A percentile compares a stretch with the other conserved stretches of the same genome.
Conservation (phyloP, 2,113 vertebrate species). For the Cheirogaleus medius region DNA sequence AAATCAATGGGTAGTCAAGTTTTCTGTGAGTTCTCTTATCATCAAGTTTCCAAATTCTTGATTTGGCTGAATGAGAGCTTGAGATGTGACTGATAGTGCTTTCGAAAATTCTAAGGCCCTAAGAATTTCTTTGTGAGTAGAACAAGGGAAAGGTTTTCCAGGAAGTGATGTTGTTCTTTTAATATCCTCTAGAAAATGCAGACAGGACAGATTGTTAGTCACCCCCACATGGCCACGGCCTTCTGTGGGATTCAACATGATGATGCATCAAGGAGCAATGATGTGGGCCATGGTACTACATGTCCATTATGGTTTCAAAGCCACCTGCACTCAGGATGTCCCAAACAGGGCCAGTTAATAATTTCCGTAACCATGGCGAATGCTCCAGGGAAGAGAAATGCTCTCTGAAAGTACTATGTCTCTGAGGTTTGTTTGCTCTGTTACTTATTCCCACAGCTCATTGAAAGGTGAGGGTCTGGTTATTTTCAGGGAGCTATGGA, state of each 20-base stretch:
- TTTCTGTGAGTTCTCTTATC: background rate
- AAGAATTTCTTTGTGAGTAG: background rate
- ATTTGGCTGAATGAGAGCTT: background rate
- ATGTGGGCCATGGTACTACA: fast-evolving
- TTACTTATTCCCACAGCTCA: background rate
- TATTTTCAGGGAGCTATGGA: background rate
- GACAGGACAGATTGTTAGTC: background rate
- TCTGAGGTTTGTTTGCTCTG: background rate
- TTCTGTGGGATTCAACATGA: background rate
- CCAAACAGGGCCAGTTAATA: background rate
- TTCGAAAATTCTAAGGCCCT: background rate
- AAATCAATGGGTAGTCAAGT: background rate
- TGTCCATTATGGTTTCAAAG: background rate
- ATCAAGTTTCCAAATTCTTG: background rate
- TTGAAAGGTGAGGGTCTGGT: background rate
- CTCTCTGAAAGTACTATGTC: background rate
- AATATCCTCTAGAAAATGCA: background rate
- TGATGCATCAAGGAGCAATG: background rate
- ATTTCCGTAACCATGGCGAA: background rate
- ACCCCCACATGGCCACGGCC: background rate
- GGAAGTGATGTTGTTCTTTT: background rate
- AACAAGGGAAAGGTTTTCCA: background rate
- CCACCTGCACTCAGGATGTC: background rate
- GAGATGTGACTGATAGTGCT: background rate
- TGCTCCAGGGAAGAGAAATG: background rate